Evolutionary conservation across 1,140 invertebrate species (phyloP), one percentile per base, ranked within the genome.

Genomic region (Dermatophagoides farinae): DNA sequence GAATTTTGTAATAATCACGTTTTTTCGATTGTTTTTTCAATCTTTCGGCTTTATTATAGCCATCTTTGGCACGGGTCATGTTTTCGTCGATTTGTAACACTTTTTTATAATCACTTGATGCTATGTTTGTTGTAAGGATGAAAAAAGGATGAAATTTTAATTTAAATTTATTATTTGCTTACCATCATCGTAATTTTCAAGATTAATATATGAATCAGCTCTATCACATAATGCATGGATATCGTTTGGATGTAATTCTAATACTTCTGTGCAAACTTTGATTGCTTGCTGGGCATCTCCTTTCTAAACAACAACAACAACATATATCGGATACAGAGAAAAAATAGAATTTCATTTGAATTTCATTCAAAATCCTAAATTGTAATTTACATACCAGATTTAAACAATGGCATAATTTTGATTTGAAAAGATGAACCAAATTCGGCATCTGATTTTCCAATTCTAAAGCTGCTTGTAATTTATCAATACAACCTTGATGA

Each of bases 1-100:
- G 75, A 66, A 98, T 98, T 77, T 97, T 97, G 71, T 99, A 99
- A 75, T 99, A 99, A 75, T 98, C 93, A 68, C 90, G 76, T 67
- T 85, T 85, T 67, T 93, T 86, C 0, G 91, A 78, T 69, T 91
- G 83, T 71, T 97, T 97, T 71, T 93, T 85, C 57, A 95, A 72
- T 70, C 92, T 92, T 71, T 97, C 88, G 1, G 89, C 91, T 67
- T 80, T 81, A 62, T 84, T 79, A 2, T 93, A 70, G 14, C 91
- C 91, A 66, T 97, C 89, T 69, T 87, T 85, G 0, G 90, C 91
- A 66, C 87, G 74, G 64, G 83, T 78, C 61, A 81, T 79, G 44
- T 82, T 78, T 55, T 84, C 79, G 65, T 97, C 88, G 23, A 91
- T 75, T 64, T 91, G 84, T 57, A 88, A 70, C 0, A 92, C 93